Conservation (phyloP, 2,888 invertebrate species). For the Apamea anceps region DNA sequence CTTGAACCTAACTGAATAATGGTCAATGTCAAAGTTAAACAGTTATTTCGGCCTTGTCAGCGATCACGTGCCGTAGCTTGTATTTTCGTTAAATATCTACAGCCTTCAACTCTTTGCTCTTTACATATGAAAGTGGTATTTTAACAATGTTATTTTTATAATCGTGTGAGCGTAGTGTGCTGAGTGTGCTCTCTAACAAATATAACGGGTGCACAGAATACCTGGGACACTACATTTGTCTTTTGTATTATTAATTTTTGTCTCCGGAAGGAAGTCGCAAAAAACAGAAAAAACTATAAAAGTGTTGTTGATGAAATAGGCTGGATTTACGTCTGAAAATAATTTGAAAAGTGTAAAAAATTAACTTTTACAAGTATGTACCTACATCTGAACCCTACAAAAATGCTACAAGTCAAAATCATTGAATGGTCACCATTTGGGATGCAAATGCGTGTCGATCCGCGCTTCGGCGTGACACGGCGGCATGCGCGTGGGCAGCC, state of each 20-base stretch:
- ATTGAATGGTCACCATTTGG: constrained; percentile 68
- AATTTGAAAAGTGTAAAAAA: background rate
- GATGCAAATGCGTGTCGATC: constrained; percentile 72
- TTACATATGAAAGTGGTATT: constrained; percentile 38
- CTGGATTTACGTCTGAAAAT: background rate
- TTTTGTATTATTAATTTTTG: background rate
- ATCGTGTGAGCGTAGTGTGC: background rate
- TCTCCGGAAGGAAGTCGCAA: background rate
- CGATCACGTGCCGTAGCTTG: constrained; percentile 37
- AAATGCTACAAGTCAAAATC: constrained; percentile 15
- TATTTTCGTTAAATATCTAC: constrained; percentile 47
- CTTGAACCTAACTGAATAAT: constrained; percentile 54
- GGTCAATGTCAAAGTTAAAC: constrained; percentile 64
- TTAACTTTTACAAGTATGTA: background rate
- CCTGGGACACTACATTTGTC: background rate
- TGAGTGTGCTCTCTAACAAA: background rate
- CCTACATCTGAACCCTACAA: background rate
- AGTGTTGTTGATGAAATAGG: background rate
- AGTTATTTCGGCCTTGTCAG: constrained; percentile 54
- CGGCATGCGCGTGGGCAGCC: constrained; percentile 53
- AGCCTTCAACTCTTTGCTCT: constrained; percentile 33
- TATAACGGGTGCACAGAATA: background rate
- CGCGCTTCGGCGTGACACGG: constrained; percentile 49
- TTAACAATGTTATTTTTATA: constrained; percentile 25
- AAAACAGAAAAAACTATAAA: background rate